Base-by-base conservation (phyloP, 2,888 invertebrate genomes). In the Lydus trimaculatus region DNA sequence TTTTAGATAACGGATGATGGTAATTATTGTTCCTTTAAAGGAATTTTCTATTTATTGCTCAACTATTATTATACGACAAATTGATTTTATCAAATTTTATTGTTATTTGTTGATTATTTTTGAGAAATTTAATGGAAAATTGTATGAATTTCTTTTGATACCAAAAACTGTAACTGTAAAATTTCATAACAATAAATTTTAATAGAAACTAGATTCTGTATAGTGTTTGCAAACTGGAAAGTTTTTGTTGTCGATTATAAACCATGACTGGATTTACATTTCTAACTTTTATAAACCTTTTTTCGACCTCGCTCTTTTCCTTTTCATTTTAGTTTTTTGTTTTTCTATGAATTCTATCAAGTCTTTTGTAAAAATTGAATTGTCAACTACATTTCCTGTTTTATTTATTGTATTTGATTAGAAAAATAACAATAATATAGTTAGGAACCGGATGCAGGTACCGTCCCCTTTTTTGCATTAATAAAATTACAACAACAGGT, bases 401-500 rank as follows among this genome's bases (percentile, higher is more conserved):
- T 5, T 15, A 15, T 28, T 28, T 56, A n/a, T 56, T 56, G 28
- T 15, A 52, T 52, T 23, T 52, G 7, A 25, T 52, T 52, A 13
- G 6, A 39, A 7, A 59, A 60, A 69, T 65, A 63, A 60, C 48
- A 59, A 61, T 66, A n/a, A n/a, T 23, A 66, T 63, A 66, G 28
- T 36, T 17, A n/a, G 66, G 65, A 65, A 67, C 73, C 73, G 73
- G 73, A 72, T 73, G 69, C 72, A 72, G 69, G 70, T 72, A 72
- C 73, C 72, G 67, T 71, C 69, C 72, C 73, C n/a, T 28, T 28
- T 70, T 65, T 72, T 68, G 66, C 72, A 71, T 72, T 73, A 72
- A 66, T 70, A 70, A 72, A 67, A 64, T 65, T 15, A 72, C 64
- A 67, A 72, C 64, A 67, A 72, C 71, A 72, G 72, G 72, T 72